Evolutionary conservation across 2,113 vertebrate species (phyloP), one percentile per base, ranked within the genome.

Genomic region (Ptilorrhoa leucosticta): DNA sequence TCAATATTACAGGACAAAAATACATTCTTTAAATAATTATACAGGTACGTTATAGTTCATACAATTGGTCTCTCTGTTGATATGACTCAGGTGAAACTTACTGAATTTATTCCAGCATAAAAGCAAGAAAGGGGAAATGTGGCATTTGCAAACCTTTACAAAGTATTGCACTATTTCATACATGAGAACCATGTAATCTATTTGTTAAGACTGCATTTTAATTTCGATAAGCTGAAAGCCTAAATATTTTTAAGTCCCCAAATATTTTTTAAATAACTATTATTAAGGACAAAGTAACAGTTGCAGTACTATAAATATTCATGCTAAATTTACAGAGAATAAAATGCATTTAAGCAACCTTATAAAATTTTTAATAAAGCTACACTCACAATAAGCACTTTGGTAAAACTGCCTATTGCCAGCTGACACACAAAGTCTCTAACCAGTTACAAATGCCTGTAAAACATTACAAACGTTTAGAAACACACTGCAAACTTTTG

Each of bases 221-320:
- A 86, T 94, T 83, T 89, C 83, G 86, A 68, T 71, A 75, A 93
- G 16, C 7, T 89, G 31, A 92, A 94, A 93, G 42, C 35, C 83
- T 53, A 90, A 93, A 78, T 88, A 77, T 83, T 92, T 94, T 1
- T 42, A 86, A 84, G 50, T 68, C 13, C 14, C 26, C 60, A 68
- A 64, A 60, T 90, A 82, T 83, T 96, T 94, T 94, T 83, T 3
- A 89, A 92, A 53, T 51, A 78, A 60, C 51, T 84, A 30, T 76
- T 84, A 90, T 75, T 92, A 87, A 22, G 11, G 90, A 96, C 85
- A 93, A 83, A 92, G 83, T 78, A 96, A 90, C 71, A 68, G 85
- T 92, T 83, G 57, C 60, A 64, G 56, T 75, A 20, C 64, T 94
- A 93, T 92, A 96, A 97, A 95, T 94, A 95, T 96, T 93, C 89